These are phyloP conservation scores for Dioctria linearis DNA, from an alignment of 2,888 invertebrate species.

Conservation along the genomic window DNA sequence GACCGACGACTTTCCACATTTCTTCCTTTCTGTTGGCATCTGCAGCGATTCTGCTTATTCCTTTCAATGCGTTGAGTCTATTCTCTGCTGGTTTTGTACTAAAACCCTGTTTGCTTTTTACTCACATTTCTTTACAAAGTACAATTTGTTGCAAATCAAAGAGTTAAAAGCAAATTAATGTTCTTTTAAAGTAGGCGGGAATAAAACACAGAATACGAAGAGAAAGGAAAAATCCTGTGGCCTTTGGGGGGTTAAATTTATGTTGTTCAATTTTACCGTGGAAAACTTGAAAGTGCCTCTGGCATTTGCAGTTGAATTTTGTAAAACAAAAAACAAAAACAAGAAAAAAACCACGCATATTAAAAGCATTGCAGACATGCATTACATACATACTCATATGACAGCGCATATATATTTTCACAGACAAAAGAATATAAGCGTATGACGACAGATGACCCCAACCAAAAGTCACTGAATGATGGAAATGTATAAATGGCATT, in stretches of 20 bases:
- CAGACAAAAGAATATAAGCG: background rate
- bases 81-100: background rate
- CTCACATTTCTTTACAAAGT: background rate
- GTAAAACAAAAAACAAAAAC: too few species aligned
- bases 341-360: background rate
- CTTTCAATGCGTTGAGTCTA: background rate
- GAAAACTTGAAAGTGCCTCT: background rate
- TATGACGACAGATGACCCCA: constrained; percentile 3
- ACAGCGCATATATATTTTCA: background rate
- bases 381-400: background rate
- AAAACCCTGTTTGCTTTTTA: background rate
- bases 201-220: background rate
- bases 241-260: background rate
- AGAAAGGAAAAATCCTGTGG: background rate
- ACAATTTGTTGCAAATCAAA: background rate
- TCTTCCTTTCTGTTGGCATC: background rate
- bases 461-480: constrained; percentile 26
- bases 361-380: background rate
- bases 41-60: background rate
- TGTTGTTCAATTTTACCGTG: constrained; percentile 3
- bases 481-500: constrained; percentile 21
- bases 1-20: background rate
- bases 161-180: constrained; percentile 19
- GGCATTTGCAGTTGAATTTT: constrained; percentile 12
- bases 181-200: background rate